These are phyloP conservation scores for Hydrolagus affinis DNA, from an alignment of 2,113 vertebrate genomes.

Conservation along the genomic window DNA sequence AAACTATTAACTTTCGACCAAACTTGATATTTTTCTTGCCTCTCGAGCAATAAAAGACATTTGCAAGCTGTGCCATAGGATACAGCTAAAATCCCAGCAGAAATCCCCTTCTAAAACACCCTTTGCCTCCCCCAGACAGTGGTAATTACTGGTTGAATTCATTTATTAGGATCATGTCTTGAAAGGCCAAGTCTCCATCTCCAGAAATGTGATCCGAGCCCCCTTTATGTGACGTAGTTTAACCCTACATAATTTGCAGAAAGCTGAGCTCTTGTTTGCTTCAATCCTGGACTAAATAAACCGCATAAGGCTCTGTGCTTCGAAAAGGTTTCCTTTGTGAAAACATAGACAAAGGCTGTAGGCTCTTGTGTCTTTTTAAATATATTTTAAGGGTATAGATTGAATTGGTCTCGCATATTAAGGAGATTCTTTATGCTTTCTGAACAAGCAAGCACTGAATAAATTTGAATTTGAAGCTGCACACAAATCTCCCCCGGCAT, in stretches of 20 bases:
- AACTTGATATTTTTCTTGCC: too few species aligned
- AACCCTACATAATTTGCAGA: neutral
- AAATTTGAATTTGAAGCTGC: neutral
- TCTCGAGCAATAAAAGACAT: too few species aligned
- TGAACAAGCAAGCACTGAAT: neutral
- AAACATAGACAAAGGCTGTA: neutral
- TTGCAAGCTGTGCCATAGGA: too few species aligned
- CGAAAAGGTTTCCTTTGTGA: neutral
- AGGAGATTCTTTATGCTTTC: neutral
- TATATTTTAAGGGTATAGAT: neutral
- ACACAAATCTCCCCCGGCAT: neutral
- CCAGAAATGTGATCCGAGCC: neutral
- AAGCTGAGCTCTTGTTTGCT: neutral
- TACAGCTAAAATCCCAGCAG: too few species aligned
- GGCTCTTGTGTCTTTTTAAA: neutral
- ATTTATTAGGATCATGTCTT: neutral
- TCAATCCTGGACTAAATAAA: neutral
- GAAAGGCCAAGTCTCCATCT: neutral
- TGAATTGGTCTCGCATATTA: neutral
- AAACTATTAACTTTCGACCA: too few species aligned
- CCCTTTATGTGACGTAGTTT: neutral
- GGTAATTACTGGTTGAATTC: neutral
- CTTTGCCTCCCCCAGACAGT: neutral
- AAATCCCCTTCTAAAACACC: neutral
- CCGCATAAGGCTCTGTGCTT: neutral